Percentiles rank a stretch among this genome's conserved stretches.
These are phyloP conservation scores for Solea solea DNA, from an alignment of 2,113 vertebrate genomes.

Conservation along the genomic window DNA sequence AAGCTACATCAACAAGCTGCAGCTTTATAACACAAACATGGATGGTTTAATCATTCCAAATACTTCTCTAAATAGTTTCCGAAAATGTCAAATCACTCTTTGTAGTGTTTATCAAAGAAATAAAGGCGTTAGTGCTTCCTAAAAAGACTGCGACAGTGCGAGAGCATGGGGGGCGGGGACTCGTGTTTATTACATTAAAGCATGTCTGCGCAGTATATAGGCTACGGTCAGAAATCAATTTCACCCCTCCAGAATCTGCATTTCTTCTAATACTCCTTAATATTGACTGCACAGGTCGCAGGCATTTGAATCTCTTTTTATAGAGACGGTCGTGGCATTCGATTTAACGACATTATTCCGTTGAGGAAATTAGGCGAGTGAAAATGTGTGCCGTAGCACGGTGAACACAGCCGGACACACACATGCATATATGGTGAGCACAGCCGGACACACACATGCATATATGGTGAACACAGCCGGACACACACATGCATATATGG, in stretches of 20 bases:
- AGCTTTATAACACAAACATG: no score
- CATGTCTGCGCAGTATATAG: slow-evolving; percentile 38
- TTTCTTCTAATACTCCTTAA: slow-evolving; percentile 48
- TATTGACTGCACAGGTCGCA: slow-evolving; percentile 28
- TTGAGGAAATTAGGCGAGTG: slow-evolving; percentile 26
- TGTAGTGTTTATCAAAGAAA: neutral
- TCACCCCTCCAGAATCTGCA: slow-evolving; percentile 39
- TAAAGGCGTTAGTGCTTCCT: no score
- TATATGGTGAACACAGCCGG: no score
- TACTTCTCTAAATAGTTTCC: no score
- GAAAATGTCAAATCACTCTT: neutral
- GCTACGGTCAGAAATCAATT: slow-evolving; percentile 48
- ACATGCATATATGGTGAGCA: neutral
- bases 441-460: no score
- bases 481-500: no score
- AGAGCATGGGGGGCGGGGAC: neutral
- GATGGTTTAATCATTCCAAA: no score
- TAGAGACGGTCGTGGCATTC: slow-evolving; percentile 47
- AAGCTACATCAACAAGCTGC: no score
- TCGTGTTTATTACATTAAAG: slow-evolving; percentile 55
- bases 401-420: neutral
- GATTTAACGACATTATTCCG: slow-evolving; percentile 53
- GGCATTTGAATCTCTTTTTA: slow-evolving; percentile 49
- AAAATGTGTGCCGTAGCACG: neutral
- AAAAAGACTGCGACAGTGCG: neutral